phyloP scores from a whole-genome alignment of 2,113 vertebrate species.

The Leptodactylus fuscus region DNA sequence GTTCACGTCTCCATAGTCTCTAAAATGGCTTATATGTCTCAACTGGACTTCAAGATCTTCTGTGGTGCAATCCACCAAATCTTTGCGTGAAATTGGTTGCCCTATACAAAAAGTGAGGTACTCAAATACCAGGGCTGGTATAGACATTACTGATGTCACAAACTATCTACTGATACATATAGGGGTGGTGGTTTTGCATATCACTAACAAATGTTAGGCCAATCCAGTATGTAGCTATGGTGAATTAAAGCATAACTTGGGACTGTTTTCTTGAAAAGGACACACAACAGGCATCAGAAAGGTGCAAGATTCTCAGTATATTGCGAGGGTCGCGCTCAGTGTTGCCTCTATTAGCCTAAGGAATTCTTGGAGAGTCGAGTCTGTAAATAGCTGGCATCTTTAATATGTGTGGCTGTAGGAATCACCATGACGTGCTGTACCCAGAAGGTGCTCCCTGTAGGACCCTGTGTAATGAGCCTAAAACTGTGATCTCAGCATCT shows the following conservation, averaged over 20 bases:
- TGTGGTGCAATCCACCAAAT: too few species aligned
- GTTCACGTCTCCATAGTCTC: too few species aligned
- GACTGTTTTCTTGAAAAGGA: not conserved
- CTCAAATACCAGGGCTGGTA: too few species aligned
- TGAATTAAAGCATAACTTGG: not conserved
- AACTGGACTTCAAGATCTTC: too few species aligned
- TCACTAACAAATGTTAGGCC: too few species aligned
- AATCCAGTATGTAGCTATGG: not conserved
- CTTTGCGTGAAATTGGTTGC: too few species aligned
- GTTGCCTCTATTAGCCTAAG: not conserved
- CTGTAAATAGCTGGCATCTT: not conserved
- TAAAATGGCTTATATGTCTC: too few species aligned
- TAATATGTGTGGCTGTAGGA: not conserved
- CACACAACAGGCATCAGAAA: not conserved
- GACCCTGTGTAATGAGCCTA: conserved; percentile 15
- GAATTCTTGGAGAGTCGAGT: not conserved
- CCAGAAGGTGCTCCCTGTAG: conserved; percentile 8
- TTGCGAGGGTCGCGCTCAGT: not conserved
- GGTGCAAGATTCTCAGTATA: not conserved
- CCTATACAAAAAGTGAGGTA: too few species aligned
- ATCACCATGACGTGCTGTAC: not conserved
- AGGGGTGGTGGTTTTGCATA: too few species aligned
- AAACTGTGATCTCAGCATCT: conserved; percentile 33
- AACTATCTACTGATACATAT: too few species aligned
- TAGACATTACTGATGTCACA: too few species aligned